Conservation (phyloP, 1,140 invertebrate genomes). For the Drosophila sturtevanti region DNA sequence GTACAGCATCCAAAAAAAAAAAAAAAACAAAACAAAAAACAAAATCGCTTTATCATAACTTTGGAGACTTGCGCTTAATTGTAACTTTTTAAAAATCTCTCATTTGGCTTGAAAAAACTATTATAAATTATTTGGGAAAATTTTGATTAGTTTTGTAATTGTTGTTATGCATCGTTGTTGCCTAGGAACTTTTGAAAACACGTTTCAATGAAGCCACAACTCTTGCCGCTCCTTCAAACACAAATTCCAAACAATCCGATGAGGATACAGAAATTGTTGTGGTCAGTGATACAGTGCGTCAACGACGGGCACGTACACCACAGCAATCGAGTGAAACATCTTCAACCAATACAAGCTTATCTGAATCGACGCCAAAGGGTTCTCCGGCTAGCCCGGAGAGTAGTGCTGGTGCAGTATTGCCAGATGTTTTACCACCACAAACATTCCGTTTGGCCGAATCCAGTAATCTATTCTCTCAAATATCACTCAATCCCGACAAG, state of each 20-base stretch:
- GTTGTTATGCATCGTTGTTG: conserved; percentile 52
- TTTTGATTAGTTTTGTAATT: conserved; percentile 36
- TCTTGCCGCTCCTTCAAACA: conserved; percentile 29
- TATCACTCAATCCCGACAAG: conserved; percentile 83
- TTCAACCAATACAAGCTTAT: conserved; percentile 12
- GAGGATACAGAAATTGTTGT: conserved; percentile 82
- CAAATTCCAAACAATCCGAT: neutral
- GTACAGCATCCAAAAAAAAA: conserved; percentile 6
- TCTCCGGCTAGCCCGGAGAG: neutral
- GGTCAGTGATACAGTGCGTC: conserved; percentile 82
- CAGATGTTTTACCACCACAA: conserved; percentile 82
- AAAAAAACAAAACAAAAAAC: conserved; percentile 6
- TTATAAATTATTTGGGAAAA: conserved; percentile 23
- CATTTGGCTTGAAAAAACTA: conserved; percentile 6
- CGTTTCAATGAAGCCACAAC: conserved; percentile 62
- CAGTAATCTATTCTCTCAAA: conserved; percentile 88
- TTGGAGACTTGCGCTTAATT: neutral
- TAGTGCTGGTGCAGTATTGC: conserved; percentile 52
- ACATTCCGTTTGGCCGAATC: conserved; percentile 87
- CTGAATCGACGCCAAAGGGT: conserved; percentile 30
- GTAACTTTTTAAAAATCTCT: neutral
- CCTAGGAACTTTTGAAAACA: conserved; percentile 68
- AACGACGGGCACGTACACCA: conserved; percentile 75
- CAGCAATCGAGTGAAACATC: conserved; percentile 56
- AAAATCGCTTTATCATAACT: conserved; percentile 33